Percentiles rank a stretch among this genome's conserved stretches.
Evolutionary conservation across 2,797 vertebrate species (phyloP).

Genomic region (Eurystomus glaucurus): DNA sequence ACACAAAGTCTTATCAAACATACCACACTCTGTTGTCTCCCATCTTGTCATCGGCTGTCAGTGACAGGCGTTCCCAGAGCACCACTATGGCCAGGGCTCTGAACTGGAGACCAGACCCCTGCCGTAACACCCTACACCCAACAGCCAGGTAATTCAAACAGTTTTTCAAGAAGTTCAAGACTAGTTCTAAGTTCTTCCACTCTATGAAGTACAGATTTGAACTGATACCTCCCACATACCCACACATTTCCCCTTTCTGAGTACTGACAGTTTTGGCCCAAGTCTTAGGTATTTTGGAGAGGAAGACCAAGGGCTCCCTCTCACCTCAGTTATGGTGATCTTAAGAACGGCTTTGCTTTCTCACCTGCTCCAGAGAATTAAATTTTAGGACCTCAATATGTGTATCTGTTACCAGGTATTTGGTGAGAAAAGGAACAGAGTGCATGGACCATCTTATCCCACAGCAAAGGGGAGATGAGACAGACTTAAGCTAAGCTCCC

Average conservation of each 20-base stretch:
- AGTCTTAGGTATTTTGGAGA: neutral
- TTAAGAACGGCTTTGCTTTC: neutral
- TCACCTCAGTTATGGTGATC: neutral
- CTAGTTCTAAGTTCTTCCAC: neutral
- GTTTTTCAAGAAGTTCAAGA: neutral
- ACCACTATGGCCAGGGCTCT: neutral
- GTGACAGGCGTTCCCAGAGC: neutral
- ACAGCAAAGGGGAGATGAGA: neutral
- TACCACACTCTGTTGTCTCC: neutral
- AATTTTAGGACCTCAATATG: neutral
- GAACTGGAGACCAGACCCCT: neutral
- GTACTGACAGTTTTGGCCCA: neutral
- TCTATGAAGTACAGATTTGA: neutral
- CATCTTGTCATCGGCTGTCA: neutral
- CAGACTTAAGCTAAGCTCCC: neutral
- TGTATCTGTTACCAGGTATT: neutral
- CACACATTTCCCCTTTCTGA: neutral
- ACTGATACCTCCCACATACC: neutral
- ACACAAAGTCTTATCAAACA: neutral
- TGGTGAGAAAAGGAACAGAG: neutral
- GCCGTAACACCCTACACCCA: neutral
- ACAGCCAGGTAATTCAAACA: neutral
- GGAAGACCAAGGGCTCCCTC: neutral
- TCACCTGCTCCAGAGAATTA: neutral
- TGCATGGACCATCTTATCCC: neutral